A percentile compares a stretch with the other conserved stretches of the same genome.
These are phyloP conservation scores for Drosophila azteca DNA, from an alignment of 1,140 invertebrate species.

Conservation along the genomic window DNA sequence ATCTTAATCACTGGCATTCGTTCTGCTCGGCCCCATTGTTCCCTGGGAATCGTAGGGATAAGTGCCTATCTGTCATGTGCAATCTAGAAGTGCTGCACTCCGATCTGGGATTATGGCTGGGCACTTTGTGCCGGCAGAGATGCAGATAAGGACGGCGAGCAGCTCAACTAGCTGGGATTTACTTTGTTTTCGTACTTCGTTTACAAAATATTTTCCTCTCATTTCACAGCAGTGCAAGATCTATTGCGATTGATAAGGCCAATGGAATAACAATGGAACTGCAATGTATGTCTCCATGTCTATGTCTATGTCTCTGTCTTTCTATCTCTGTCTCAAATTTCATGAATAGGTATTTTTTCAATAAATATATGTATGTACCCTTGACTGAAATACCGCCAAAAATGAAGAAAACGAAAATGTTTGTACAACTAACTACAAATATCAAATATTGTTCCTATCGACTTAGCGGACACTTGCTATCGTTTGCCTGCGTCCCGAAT, in stretches of 20 bases:
- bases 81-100: constrained; percentile 34
- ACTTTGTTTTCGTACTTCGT: constrained; percentile 49
- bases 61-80: constrained; percentile 45
- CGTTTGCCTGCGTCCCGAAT: constrained; percentile 8
- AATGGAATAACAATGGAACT: constrained; percentile 24
- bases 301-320: not conserved
- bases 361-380: constrained; percentile 47
- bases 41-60: constrained; percentile 25
- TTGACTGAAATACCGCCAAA: constrained; percentile 40
- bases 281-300: not conserved
- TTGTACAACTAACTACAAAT: constrained; percentile 42
- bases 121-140: constrained; percentile 20
- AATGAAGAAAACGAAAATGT: constrained; percentile 53
- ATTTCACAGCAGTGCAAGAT: constrained; percentile 44
- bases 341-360: constrained; percentile 53
- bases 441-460: constrained; percentile 47
- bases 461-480: constrained; percentile 46
- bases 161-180: constrained; percentile 28
- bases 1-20: constrained; percentile 39
- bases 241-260: constrained; percentile 36
- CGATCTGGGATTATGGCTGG: constrained; percentile 37
- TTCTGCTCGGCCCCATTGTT: constrained; percentile 25
- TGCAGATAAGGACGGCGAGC: constrained; percentile 43
- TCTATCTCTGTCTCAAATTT: constrained; percentile 33
- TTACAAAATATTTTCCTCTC: constrained; percentile 52